Base-by-base conservation (phyloP, 2,113 vertebrate species). In the Tachuris rubrigastra region DNA sequence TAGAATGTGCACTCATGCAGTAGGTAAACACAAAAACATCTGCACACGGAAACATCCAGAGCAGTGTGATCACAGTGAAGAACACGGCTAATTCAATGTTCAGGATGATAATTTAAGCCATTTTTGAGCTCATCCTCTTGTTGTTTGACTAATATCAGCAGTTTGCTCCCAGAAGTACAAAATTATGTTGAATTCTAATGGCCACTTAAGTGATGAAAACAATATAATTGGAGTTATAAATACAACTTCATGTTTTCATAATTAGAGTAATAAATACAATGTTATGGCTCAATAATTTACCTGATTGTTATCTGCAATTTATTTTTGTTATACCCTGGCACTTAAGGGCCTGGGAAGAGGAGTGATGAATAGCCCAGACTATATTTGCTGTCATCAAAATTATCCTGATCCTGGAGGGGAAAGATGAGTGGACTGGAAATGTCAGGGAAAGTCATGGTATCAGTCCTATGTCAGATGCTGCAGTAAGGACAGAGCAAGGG, bases 171-270 rank as follows among this genome's bases (percentile, higher is more conserved):
- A 1, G 20, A 82, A 76, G 78, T 85, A 82, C 4, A 10, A 94
- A 85, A 74, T 50, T 4, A 58, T 63, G 41, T 87, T 78, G 90
- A 77, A 85, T 94, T 72, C 69, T 94, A 93, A 93, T 79, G 77
- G 56, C 85, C 81, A 82, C 81, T 95, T 87, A 93, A 93, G 85
- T 68, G 6, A 52, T 44, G 69, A 68, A 81, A 95, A 79, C 55
- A 84, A 74, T 67, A 33, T 85, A 94, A 96, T 96, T 74, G 63
- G 81, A 59, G 87, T 85, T 91, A 94, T 87, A 94, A 91, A 96
- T 91, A 89, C 73, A 89, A 71, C 52, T 58, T 33, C 33, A 50
- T 89, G 31, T 46, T 96, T 95, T 75, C 24, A 15, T 95, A 96
- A 96, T 96, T 87, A 67, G n/a, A 42, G 37, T 59, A 69, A 89